These are phyloP conservation scores for Neosilurus mollespiculum DNA, from an alignment of 2,797 vertebrate genomes.

Conservation along the genomic window DNA sequence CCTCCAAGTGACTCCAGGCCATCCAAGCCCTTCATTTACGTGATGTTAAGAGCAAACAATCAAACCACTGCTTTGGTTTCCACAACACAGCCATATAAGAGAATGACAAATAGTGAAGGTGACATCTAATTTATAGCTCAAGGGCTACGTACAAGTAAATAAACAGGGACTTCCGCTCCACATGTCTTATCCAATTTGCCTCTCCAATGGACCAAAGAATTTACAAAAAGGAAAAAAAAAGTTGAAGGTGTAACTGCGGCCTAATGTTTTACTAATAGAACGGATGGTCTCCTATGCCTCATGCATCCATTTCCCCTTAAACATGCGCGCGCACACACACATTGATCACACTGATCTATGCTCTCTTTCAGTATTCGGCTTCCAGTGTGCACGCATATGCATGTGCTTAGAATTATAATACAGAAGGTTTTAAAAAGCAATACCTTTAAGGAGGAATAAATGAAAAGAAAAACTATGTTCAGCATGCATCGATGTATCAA, in stretches of 20 bases:
- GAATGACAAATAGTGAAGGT: slow-evolving; percentile 72
- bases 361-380: neutral
- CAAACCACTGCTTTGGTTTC: slow-evolving; percentile 60
- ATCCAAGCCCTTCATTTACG: slow-evolving; percentile 64
- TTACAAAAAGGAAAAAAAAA: slow-evolving; percentile 44
- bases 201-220: slow-evolving; percentile 65
- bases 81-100: slow-evolving; percentile 58
- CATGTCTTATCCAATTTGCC: slow-evolving; percentile 71
- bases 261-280: slow-evolving; percentile 66
- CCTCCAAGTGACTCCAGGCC: slow-evolving; percentile 59
- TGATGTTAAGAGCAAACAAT: slow-evolving; percentile 72
- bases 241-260: slow-evolving; percentile 61
- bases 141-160: slow-evolving; percentile 73
- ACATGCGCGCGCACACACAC: neutral
- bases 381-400: slow-evolving; percentile 41
- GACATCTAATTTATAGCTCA: slow-evolving; percentile 78
- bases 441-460: slow-evolving; percentile 48
- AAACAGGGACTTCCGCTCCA: slow-evolving; percentile 68
- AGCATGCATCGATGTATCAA: slow-evolving; percentile 53
- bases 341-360: neutral
- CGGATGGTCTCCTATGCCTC: slow-evolving; percentile 15
- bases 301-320: neutral
- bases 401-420: slow-evolving; percentile 42
- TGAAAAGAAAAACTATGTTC: slow-evolving; percentile 47
- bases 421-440: slow-evolving; percentile 20